Conservation (phyloP, 1,140 invertebrate species). For the Drosophila leontia region DNA sequence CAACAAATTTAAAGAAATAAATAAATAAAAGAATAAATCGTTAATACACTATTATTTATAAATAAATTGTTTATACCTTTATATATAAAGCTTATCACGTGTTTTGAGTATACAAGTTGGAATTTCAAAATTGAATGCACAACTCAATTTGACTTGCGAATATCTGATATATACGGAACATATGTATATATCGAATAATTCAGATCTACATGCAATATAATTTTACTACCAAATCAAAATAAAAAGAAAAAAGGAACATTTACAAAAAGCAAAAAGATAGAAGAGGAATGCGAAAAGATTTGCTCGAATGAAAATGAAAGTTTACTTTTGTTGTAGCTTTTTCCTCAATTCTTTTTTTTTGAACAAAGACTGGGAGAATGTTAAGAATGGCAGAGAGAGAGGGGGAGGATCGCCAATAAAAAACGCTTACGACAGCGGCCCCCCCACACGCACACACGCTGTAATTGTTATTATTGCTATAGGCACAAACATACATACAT, state of each 20-base stretch:
- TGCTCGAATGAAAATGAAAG: conserved; percentile 63
- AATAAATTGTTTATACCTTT: not conserved
- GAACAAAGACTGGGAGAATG: conserved; percentile 4
- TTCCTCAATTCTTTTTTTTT: conserved; percentile 35
- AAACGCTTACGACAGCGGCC: conserved; percentile 73
- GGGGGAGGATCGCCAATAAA: conserved; percentile 59
- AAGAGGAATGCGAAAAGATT: conserved; percentile 48
- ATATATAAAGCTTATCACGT: conserved; percentile 7
- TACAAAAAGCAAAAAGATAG: not conserved
- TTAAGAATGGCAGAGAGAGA: not conserved
- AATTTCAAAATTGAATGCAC: conserved; percentile 34
- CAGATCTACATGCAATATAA: conserved; percentile 11
- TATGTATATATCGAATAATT: not conserved
- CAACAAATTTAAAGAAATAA: no score
- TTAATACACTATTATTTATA: not conserved
- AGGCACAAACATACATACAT: conserved; percentile 8
- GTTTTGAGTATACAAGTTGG: not conserved
- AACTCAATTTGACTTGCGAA: conserved; percentile 32
- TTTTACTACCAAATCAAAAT: conserved; percentile 26
- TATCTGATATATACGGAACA: not conserved
- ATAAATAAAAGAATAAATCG: not conserved
- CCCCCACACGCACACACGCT: conserved; percentile 40
- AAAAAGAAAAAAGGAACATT: not conserved
- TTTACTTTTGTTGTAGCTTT: conserved; percentile 53
- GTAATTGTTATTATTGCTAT: conserved; percentile 74